phyloP scores from a whole-genome alignment of 2,888 invertebrate species.

The Phlogophora meticulosa region DNA sequence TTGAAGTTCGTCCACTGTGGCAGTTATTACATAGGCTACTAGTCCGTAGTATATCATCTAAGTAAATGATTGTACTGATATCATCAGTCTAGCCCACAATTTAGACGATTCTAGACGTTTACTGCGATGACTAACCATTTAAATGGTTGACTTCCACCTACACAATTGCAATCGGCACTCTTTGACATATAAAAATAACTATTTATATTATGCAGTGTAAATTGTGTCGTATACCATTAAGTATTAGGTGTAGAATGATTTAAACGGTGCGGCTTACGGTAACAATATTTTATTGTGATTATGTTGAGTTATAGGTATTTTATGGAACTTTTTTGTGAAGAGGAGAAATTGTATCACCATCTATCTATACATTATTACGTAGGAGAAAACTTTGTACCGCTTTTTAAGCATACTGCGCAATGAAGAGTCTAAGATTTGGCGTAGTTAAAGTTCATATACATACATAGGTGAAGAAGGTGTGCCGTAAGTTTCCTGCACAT shows the following conservation, averaged over 20 bases:
- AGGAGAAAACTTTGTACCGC: no score
- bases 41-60: conserved; percentile 4
- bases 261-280: conserved; percentile 8
- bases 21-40: no score
- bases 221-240: conserved; percentile 50
- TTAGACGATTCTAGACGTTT: conserved; percentile 84
- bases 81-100: conserved; percentile 79
- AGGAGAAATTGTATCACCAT: neutral
- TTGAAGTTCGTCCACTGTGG: no score
- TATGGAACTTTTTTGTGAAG: conserved; percentile 5
- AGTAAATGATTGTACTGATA: conserved; percentile 69
- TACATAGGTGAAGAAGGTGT: no score
- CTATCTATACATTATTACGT: no score
- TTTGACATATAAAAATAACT: conserved; percentile 77
- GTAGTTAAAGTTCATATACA: no score
- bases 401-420: no score
- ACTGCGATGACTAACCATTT: conserved; percentile 85
- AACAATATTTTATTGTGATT: conserved; percentile 35
- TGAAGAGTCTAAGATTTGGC: no score
- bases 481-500: no score
- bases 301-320: conserved; percentile 9
- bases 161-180: conserved; percentile 80
- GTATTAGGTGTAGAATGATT: conserved; percentile 51
- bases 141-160: conserved; percentile 82
- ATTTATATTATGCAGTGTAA: conserved; percentile 48